These are phyloP conservation scores for Hyposoter dolosus DNA, from an alignment of 2,888 invertebrate genomes.

Conservation along the genomic window DNA sequence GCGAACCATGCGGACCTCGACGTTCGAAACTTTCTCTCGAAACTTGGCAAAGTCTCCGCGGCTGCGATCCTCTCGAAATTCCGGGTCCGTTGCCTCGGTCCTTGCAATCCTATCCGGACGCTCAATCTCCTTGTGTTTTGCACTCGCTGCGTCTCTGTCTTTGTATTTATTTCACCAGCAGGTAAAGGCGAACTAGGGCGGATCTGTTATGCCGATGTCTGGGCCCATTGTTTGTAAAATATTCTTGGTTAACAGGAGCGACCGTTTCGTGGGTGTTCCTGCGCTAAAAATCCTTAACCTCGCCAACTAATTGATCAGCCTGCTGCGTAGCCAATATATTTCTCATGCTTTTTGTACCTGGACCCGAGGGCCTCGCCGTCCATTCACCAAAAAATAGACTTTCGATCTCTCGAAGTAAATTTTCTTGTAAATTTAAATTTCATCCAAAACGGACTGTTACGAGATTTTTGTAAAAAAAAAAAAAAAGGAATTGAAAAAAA, in stretches of 20 bases:
- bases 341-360: background rate
- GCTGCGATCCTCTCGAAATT: conserved; percentile 53
- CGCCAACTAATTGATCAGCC: conserved; percentile 31
- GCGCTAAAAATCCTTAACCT: conserved; percentile 36
- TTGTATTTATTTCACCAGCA: background rate
- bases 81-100: conserved; percentile 42
- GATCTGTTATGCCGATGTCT: conserved; percentile 26
- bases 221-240: conserved; percentile 9
- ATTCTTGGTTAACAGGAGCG: conserved; percentile 12
- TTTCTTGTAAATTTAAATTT: background rate
- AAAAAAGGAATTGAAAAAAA: too few relatives aligned
- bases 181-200: conserved; percentile 42
- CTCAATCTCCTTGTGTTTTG: conserved; percentile 17
- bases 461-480: background rate
- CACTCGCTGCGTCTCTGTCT: background rate
- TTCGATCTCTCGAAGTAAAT: background rate
- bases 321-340: background rate
- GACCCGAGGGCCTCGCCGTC: background rate
- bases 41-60: conserved; percentile 48
- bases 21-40: conserved; percentile 66
- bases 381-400: background rate
- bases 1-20: conserved; percentile 33
- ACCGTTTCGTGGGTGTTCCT: background rate
- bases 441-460: background rate
- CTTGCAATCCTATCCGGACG: conserved; percentile 59